These are phyloP conservation scores for Diplodus puntazzo DNA, from an alignment of 2,797 vertebrate genomes.

Conservation along the genomic window DNA sequence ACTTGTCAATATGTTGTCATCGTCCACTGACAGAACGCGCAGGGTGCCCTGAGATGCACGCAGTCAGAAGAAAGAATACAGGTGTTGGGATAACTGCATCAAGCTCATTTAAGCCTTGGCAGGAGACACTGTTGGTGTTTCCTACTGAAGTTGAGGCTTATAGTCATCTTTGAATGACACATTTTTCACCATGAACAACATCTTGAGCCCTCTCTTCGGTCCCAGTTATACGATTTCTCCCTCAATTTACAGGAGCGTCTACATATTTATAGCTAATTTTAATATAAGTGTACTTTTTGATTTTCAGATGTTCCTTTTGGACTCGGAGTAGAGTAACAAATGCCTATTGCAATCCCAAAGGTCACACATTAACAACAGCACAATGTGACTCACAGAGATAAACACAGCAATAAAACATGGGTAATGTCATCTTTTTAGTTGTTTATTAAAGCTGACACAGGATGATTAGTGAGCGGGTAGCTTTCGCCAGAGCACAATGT, in stretches of 20 bases:
- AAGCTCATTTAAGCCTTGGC: slow-evolving; percentile 60
- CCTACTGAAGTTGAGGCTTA: slow-evolving; percentile 13
- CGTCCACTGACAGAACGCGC: slow-evolving; percentile 13
- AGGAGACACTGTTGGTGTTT: slow-evolving; percentile 36
- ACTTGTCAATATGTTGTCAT: slow-evolving; percentile 37
- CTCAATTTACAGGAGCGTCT: background rate
- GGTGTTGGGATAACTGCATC: background rate
- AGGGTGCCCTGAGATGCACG: background rate
- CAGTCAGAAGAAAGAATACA: slow-evolving; percentile 5
- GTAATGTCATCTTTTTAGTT: slow-evolving; percentile 40
- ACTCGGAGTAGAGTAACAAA: background rate
- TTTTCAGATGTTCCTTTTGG: slow-evolving; percentile 34
- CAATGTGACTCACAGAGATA: slow-evolving; percentile 36
- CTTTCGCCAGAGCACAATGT: slow-evolving; percentile 45
- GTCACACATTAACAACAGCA: slow-evolving; percentile 19
- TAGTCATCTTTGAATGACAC: slow-evolving; percentile 33
- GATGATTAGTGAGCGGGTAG: slow-evolving; percentile 22
- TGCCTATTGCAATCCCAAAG: slow-evolving; percentile 8
- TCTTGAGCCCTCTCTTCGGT: slow-evolving; percentile 16
- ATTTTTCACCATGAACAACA: slow-evolving; percentile 28
- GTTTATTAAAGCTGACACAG: slow-evolving; percentile 51
- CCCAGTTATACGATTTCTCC: slow-evolving; percentile 1
- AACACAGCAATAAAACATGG: slow-evolving; percentile 28
- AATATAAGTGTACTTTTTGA: slow-evolving; percentile 2
- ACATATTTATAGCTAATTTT: slow-evolving; percentile 11